Percentiles rank a stretch among this genome's conserved stretches.
phyloP scores from a whole-genome alignment of 2,888 invertebrate species.

The Hypsopygia costalis region DNA sequence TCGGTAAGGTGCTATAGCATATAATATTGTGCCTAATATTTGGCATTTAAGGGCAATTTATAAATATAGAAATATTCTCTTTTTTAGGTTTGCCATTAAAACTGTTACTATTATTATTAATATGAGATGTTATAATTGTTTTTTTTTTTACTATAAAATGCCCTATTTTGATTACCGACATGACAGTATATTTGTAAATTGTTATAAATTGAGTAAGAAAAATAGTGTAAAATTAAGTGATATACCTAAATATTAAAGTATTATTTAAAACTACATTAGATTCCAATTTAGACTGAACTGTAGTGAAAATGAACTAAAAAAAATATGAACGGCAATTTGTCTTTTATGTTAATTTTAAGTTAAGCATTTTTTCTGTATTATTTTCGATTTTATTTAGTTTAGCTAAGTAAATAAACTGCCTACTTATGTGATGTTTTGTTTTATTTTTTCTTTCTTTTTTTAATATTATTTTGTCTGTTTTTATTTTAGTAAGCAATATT shows the following conservation, averaged over 20 bases:
- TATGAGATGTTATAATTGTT: not conserved
- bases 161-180: slow-evolving; percentile 14
- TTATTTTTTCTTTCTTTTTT: slow-evolving; percentile 13
- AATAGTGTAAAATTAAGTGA: too few relatives aligned
- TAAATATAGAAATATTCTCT: not conserved
- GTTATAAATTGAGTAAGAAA: not conserved
- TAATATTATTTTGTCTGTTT: not conserved
- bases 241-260: not conserved
- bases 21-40: not conserved
- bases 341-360: not conserved
- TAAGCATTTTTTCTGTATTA: slow-evolving; percentile 15
- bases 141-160: not conserved
- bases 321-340: slow-evolving; percentile 2
- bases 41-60: not conserved
- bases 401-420: slow-evolving; percentile 21
- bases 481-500: too few relatives aligned
- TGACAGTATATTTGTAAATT: slow-evolving; percentile 17
- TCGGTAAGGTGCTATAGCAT: slow-evolving; percentile 14
- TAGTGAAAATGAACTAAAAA: slow-evolving; percentile 4
- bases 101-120: not conserved
- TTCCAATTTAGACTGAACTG: slow-evolving; percentile 15
- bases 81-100: not conserved
- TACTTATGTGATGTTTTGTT: slow-evolving; percentile 18
- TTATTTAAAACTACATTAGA: not conserved
- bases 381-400: slow-evolving; percentile 19